Evolutionary conservation across 2,888 invertebrate species (phyloP).

Genomic region (Mellilla xanthometata): DNA sequence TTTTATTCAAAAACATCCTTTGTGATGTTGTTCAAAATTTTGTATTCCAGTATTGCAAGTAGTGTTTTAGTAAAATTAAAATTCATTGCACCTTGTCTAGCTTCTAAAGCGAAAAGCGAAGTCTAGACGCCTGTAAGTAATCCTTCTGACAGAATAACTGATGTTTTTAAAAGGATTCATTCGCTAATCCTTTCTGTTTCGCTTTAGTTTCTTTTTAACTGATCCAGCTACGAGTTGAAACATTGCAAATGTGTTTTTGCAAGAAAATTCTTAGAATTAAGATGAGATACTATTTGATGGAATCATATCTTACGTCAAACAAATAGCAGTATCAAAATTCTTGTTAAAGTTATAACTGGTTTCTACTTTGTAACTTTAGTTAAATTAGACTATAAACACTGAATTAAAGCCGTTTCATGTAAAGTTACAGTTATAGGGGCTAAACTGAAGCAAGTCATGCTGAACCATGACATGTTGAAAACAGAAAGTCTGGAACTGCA

Average conservation of each 20-base stretch:
- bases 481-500: slow-evolving; percentile 65
- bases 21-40: not conserved
- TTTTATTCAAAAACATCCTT: not conserved
- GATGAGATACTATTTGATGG: too few relatives aligned
- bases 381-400: too few relatives aligned
- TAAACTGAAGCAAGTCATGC: slow-evolving; percentile 44
- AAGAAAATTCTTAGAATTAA: too few relatives aligned
- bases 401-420: too few relatives aligned
- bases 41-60: not conserved
- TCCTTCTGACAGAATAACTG: slow-evolving; percentile 25
- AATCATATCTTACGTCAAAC: too few relatives aligned
- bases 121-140: slow-evolving; percentile 24
- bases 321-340: too few relatives aligned
- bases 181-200: slow-evolving; percentile 24
- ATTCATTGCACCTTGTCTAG: slow-evolving; percentile 12
- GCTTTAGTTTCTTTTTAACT: slow-evolving; percentile 13
- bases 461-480: slow-evolving; percentile 62
- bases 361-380: too few relatives aligned
- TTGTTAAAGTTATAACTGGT: too few relatives aligned
- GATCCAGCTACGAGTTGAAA: not conserved
- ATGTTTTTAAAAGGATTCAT: slow-evolving; percentile 26
- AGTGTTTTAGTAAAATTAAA: slow-evolving; percentile 1
- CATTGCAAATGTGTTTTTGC: not conserved
- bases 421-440: not conserved
- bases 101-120: slow-evolving; percentile 14